phyloP scores from a whole-genome alignment of 1,140 invertebrate genomes.

The Papilio xuthus region DNA sequence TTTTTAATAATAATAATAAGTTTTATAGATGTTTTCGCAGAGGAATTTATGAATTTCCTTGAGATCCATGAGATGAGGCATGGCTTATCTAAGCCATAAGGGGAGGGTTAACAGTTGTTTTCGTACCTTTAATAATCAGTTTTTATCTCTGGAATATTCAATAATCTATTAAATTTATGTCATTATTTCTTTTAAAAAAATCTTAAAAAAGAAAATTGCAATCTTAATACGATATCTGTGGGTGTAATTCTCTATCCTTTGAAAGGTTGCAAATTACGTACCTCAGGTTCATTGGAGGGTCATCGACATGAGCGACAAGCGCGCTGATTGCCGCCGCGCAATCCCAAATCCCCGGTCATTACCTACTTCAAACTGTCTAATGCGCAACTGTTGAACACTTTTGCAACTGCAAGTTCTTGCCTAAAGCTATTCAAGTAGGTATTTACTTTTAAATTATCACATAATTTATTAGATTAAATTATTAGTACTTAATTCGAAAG shows the following conservation, averaged over 20 bases:
- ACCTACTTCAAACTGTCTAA: slow-evolving; percentile 1
- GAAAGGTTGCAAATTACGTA: slow-evolving; percentile 15
- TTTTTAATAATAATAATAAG: too few relatives aligned
- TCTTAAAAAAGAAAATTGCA: not conserved
- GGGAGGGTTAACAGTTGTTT: too few relatives aligned
- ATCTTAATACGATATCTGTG: not conserved
- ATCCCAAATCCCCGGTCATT: slow-evolving; percentile 27
- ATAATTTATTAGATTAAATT: too few relatives aligned
- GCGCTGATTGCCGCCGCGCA: slow-evolving; percentile 13
- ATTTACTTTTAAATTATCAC: not conserved
- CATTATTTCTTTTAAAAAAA: not conserved
- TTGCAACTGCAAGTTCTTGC: not conserved
- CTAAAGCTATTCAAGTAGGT: not conserved
- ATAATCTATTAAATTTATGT: not conserved
- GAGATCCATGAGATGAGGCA: too few relatives aligned
- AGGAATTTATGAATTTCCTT: too few relatives aligned
- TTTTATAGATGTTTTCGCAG: too few relatives aligned
- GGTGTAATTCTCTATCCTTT: slow-evolving; percentile 8
- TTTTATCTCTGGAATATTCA: too few relatives aligned
- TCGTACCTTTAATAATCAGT: too few relatives aligned
- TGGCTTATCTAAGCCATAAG: too few relatives aligned
- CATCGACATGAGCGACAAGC: slow-evolving; percentile 29
- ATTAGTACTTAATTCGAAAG: too few relatives aligned
- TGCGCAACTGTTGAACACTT: not conserved
- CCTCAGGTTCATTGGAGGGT: not conserved